Base-by-base conservation (phyloP, 2,797 vertebrate genomes). In the Heterohyrax brucei region DNA sequence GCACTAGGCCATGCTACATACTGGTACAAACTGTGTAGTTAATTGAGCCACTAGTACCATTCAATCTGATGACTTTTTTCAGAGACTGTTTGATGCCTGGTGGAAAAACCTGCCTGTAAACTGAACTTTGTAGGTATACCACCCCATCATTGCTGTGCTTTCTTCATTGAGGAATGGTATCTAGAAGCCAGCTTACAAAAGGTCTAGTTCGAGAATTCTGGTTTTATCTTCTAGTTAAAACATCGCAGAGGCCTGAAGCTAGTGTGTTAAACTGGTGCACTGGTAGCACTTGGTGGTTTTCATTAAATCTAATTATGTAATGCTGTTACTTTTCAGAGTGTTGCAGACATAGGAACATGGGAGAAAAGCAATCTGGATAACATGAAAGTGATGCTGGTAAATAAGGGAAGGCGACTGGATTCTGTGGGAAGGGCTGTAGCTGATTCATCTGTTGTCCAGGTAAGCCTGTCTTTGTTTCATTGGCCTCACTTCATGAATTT, bases 321-420 rank as follows among this genome's bases (percentile, higher is more conserved):
- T 93, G 66, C 89, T 89, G 3, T 93, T 95, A 48, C 95, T 96
- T 97, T 97, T 91, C 96, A 97, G 96, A 93, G 91, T 84, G 66
- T 89, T 91, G 70, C 82, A 91, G 73, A 89, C 46, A n/a, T 85
- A 92, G 64, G 82, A 95, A 66, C 94, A 96, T 96, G 96, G 90
- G 87, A 19, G 80, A 95, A 73, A 96, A 87, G 21, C 90, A 94
- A 2, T 96, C 94, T 79, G 95, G 97, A 92, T 98, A 97, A 97
- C 95, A 93, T 96, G 96, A 97, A 95, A 94, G 97, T 98, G 93
- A 97, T 98, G 96, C 96, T 95, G 93, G 78, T 96, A 82, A 68
- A 89, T 66, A 87, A 70, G 89, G 77, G 78, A 94, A 95, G 44
- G 92, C 93, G 19, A 94, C 89, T 53, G 66, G 93, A 81, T 87